Evolutionary conservation across 2,113 vertebrate species (phyloP), one percentile per base, ranked within the genome.

Genomic region (Callopanchax toddi): DNA sequence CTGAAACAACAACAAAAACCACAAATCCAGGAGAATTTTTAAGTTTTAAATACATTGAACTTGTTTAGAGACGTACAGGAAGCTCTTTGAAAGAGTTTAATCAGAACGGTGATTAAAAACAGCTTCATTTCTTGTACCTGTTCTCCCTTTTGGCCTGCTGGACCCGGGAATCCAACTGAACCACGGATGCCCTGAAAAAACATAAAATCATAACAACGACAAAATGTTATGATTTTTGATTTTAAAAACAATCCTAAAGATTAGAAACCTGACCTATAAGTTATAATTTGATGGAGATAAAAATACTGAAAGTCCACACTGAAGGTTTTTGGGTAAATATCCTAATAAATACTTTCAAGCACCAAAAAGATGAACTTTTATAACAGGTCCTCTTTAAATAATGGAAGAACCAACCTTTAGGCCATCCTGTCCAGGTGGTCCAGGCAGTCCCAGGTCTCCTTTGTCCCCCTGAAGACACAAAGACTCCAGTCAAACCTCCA

Each of bases 121-220:
- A 4, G 11, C n/a, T 17, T 37, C 18, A 44, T 29, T 51, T 23
- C 37, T 6, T 16, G 5, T 88, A 95, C 95, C 94, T 94, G 91
- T 43, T 93, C 91, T 23, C 95, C 95, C 57, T 94, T 94, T 39
- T 50, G 39, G 20, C 95, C 94, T 0, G 10, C 51, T 13, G 76
- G 67, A 59, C 95, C 94, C 0, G 84, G 72, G 13, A 82, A 4
- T 1, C 95, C 95, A 0, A 67, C 39, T 65, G 72, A 43, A 62
- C 95, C 94, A 2, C 54, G 81, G 37, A 87, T 90, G 59, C 95
- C 94, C 95, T 96, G 60, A 59, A 77, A 79, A 46, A 26, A 1
- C n/a, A n/a, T n/a, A 46, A 37, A 32, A 55, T 16, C 6, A 18
- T 11, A 50, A 22, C 25, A n/a, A 36, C 2, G 50, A 40, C 36